phyloP scores from a whole-genome alignment of 2,888 invertebrate species.

The Macrophya alboannulata region DNA sequence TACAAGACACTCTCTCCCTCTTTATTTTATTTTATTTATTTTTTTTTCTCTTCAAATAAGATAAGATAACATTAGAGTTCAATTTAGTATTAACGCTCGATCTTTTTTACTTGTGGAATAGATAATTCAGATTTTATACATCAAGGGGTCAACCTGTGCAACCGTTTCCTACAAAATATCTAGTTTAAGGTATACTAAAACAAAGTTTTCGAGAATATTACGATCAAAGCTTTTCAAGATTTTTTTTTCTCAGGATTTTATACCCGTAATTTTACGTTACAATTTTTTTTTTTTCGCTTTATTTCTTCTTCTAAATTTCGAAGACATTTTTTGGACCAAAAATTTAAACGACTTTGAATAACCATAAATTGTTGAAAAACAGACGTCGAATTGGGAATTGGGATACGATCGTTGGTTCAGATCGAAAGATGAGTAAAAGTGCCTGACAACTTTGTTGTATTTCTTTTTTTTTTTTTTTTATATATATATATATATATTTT shows the following conservation, averaged over 20 bases:
- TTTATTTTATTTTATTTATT: background rate
- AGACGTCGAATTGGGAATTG: background rate
- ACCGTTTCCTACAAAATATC: background rate
- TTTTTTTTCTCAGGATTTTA: no score
- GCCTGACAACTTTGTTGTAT: background rate
- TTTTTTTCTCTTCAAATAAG: background rate
- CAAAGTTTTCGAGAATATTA: background rate
- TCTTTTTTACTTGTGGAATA: background rate
- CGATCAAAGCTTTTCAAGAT: background rate
- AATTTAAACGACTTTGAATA: no score
- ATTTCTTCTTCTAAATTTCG: no score
- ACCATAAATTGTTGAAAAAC: no score
- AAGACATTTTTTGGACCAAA: no score
- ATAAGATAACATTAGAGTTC: slow-evolving; percentile 9
- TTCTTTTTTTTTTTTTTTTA: background rate
- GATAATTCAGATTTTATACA: background rate
- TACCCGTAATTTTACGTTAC: no score
- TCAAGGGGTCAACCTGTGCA: background rate
- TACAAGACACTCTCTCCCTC: background rate
- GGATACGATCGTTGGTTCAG: background rate
- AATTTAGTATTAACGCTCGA: background rate
- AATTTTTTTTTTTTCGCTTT: no score
- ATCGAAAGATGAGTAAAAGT: background rate
- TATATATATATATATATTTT: background rate
- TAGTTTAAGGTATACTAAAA: background rate